Percentiles rank a stretch among this genome's conserved stretches.
Evolutionary conservation across 2,888 invertebrate species (phyloP).

Genomic region (Hermaeophaga mercurialis): DNA sequence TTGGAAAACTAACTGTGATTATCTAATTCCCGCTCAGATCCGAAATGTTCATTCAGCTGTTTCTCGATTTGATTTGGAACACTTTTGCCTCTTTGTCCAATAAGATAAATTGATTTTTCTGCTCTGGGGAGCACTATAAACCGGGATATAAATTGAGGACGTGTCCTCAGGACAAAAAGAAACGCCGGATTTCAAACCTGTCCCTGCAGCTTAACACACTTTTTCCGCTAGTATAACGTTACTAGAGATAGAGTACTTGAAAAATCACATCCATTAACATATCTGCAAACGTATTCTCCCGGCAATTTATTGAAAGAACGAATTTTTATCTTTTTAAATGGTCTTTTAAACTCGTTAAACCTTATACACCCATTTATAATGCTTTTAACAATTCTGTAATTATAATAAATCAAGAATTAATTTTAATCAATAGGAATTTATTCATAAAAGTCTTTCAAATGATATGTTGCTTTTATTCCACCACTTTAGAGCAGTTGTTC

Average conservation of each 20-base stretch:
- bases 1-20: constrained; percentile 24
- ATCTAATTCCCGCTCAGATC: constrained; percentile 15
- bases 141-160: constrained; percentile 31
- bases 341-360: no score
- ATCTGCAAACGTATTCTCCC: constrained; percentile 6
- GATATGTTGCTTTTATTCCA: no score
- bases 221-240: constrained; percentile 21
- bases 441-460: no score
- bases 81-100: constrained; percentile 25
- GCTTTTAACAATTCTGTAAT: no score
- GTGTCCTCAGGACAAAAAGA: constrained; percentile 27
- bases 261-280: constrained; percentile 19
- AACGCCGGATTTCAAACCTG: constrained; percentile 26
- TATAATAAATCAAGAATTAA: no score
- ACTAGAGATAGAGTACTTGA: constrained; percentile 22
- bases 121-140: constrained; percentile 30
- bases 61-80: constrained; percentile 25
- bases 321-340: no score
- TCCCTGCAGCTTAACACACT: constrained; percentile 19
- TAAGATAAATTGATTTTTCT: constrained; percentile 33
- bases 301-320: background rate
- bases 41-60: constrained; percentile 26
- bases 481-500: no score
- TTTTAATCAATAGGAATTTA: no score
- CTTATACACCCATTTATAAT: no score